A percentile compares a stretch with the other conserved stretches of the same genome.
Conservation (phyloP, 1,140 invertebrate genomes). For the Penaeus japonicus region DNA sequence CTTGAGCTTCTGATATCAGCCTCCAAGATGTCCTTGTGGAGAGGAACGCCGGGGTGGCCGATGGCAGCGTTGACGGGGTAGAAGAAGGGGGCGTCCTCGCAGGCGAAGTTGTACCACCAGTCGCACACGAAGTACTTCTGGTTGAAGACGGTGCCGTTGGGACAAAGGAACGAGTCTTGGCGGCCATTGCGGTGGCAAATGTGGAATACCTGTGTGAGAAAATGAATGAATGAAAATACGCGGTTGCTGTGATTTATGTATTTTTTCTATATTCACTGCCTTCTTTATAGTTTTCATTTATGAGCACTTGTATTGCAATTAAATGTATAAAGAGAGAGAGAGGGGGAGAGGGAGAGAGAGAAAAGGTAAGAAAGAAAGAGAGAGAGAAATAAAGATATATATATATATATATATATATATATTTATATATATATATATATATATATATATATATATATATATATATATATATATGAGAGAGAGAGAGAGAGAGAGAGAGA, state of each 20-base stretch:
- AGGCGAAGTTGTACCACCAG: constrained; percentile 71
- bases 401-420: too few relatives aligned
- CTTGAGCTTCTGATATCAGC: constrained; percentile 23
- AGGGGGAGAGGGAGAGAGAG: background rate
- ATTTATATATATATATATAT: too few relatives aligned
- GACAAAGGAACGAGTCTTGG: constrained; percentile 69
- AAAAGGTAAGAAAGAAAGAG: background rate
- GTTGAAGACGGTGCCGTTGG: constrained; percentile 70
- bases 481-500: background rate
- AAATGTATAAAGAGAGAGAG: background rate
- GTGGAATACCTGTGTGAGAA: constrained; percentile 67
- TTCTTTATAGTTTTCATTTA: too few relatives aligned
- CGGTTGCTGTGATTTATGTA: too few relatives aligned
- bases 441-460: too few relatives aligned
- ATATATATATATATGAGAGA: too few relatives aligned
- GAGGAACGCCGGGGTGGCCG: constrained; percentile 32
- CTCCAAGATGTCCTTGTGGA: constrained; percentile 35
- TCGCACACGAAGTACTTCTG: constrained; percentile 71
- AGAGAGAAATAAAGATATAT: too few relatives aligned
- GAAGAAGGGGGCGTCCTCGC: constrained; percentile 64
- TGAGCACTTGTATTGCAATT: background rate
- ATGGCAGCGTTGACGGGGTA: constrained; percentile 65
- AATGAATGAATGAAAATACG: background rate
- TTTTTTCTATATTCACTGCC: too few relatives aligned
- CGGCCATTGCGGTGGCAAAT: constrained; percentile 69